Conservation (phyloP, 2,113 vertebrate species). For the Sceloporus tristichus region DNA sequence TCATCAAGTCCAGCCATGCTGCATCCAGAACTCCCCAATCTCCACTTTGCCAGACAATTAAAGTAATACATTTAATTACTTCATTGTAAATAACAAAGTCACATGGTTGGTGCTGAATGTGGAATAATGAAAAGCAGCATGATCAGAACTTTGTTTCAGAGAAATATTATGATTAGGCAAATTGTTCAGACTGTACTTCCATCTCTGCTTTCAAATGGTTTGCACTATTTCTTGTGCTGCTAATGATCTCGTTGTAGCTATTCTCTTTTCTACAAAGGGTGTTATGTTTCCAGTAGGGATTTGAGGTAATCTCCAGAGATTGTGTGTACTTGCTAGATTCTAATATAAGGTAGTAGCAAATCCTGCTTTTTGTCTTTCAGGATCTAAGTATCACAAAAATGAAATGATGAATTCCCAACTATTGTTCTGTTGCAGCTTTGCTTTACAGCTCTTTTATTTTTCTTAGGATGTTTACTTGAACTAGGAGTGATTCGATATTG, state of each 20-base stretch:
- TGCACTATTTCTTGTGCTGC: slow-evolving; percentile 13
- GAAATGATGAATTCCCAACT: background rate
- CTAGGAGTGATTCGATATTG: background rate
- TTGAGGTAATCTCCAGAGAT: background rate
- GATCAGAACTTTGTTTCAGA: background rate
- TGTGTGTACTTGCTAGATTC: background rate
- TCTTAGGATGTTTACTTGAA: background rate
- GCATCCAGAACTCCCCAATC: background rate
- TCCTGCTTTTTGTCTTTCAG: background rate
- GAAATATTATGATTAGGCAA: background rate
- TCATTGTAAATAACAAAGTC: background rate
- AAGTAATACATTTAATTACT: background rate
- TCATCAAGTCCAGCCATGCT: background rate
- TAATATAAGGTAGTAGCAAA: background rate
- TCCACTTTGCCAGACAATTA: background rate
- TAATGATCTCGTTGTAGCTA: background rate
- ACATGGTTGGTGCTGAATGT: background rate
- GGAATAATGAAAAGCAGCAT: background rate
- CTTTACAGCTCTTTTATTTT: background rate
- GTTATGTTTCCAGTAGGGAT: background rate
- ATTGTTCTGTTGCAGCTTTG: background rate
- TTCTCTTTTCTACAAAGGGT: background rate
- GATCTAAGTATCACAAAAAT: background rate
- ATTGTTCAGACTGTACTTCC: rapidly evolving
- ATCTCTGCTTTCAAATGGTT: rapidly evolving